Base-by-base conservation (phyloP, 23 tunicate genomes). In the Botrylloides violaceus region DNA sequence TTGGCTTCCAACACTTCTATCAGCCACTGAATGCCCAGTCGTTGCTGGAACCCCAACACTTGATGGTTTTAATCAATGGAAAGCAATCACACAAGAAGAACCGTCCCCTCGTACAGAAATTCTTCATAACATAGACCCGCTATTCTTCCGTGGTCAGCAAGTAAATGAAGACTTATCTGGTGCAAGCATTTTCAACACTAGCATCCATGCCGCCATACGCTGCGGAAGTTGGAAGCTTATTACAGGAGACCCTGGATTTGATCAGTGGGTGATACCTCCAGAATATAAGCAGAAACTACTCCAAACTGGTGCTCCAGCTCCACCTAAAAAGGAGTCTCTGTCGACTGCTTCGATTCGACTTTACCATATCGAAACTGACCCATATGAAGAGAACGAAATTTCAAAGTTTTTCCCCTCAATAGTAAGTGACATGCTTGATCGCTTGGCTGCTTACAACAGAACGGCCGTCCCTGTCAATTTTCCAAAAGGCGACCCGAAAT, bases 21-120 rank as follows among this genome's bases (percentile, higher is more conserved):
- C 66, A 36, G 97, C 85, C 43, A 75, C 81, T 29, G 64, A 70
- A 26, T 90, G 97, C 61, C 81, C 77, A 1, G 55, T 47, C 31
- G 65, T 79, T 37, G 66, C 58, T n/a, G 80, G 77, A 15, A 83
- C 97, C 5, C 97, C 73, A 31, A 23, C 78, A 24, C 49, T 90
- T 2, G 97, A 90, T 83, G 97, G 97, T 18, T 71, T 66, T 59
- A 71, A 84, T 50, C 97, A 90, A 57, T 90, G 97, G 97, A 48
- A 83, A 7, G 81, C 81, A 4, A 77, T 90, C 19, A 33, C 50
- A 5, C 59, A 72, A 24, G 29, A 78, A 58, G 78, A 74, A 15
- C 27, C 62, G 20, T 63, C 70, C 23, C 70, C 70, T 3, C 26
- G 70, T 25, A 63, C 27, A 68, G 97, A 90, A 73, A 83, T 83